Conservation (phyloP, 2,888 invertebrate species). For the Cosmorhoe ocellata region DNA sequence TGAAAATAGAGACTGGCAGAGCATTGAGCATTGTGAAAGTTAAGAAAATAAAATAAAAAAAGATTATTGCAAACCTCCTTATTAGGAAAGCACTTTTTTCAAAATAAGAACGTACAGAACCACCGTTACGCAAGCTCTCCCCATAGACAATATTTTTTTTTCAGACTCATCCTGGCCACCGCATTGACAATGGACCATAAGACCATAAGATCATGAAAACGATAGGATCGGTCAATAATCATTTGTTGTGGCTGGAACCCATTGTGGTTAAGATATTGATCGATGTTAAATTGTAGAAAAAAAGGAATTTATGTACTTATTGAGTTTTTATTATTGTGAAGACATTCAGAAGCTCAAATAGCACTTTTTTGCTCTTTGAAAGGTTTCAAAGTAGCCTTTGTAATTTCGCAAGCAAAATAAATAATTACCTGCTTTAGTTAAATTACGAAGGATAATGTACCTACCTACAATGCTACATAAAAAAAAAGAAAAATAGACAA, state of each 20-base stretch:
- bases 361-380: too few species aligned
- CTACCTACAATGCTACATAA: too few species aligned
- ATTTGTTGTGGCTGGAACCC: slow-evolving; percentile 56
- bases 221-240: slow-evolving; percentile 72
- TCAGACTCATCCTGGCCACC: slow-evolving; percentile 57
- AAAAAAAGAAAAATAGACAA: too few species aligned
- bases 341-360: slow-evolving; percentile 13
- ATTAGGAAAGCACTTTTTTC: too few species aligned
- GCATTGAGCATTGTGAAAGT: background rate
- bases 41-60: too few species aligned
- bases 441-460: too few species aligned
- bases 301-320: slow-evolving; percentile 59
- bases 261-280: slow-evolving; percentile 64
- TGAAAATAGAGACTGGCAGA: background rate
- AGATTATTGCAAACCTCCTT: too few species aligned
- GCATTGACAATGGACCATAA: slow-evolving; percentile 59
- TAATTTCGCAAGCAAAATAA: too few species aligned
- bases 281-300: slow-evolving; percentile 56
- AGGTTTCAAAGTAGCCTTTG: too few species aligned
- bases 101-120: slow-evolving; percentile 32
- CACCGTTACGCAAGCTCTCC: slow-evolving; percentile 48
- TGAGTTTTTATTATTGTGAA: slow-evolving; percentile 42
- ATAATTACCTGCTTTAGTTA: too few species aligned
- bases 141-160: slow-evolving; percentile 48
- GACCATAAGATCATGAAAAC: slow-evolving; percentile 64